Conservation (phyloP, 2,113 vertebrate genomes). For the Micronycteris hirsuta region DNA sequence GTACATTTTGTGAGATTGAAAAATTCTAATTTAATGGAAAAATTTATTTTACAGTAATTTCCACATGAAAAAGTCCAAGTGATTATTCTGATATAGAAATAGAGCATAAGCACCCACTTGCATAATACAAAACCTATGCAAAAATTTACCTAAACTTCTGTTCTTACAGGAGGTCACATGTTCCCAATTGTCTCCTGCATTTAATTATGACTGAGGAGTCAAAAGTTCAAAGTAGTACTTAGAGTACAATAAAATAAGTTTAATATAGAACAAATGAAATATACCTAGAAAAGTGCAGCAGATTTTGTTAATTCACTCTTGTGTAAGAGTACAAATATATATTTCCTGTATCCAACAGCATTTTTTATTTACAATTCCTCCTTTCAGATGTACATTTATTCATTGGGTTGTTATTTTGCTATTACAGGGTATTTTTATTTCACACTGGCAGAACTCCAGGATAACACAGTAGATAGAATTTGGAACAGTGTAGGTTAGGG, state of each 20-base stretch:
- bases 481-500: constrained; percentile 2
- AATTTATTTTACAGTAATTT: background rate
- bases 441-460: constrained; percentile 8
- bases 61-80: background rate
- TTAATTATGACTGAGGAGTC: background rate
- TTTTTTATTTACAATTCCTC: constrained; percentile 34
- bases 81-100: background rate
- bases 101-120: background rate
- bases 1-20: constrained; percentile 3
- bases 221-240: background rate
- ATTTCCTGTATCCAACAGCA: background rate
- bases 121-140: background rate
- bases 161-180: background rate
- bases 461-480: constrained; percentile 14
- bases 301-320: constrained; percentile 12
- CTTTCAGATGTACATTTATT: background rate
- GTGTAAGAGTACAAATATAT: background rate
- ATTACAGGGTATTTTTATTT: constrained; percentile 8
- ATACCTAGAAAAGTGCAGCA: background rate
- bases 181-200: background rate
- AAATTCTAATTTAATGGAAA: background rate
- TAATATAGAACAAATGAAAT: background rate
- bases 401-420: constrained; percentile 7
- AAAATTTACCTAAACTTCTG: background rate
- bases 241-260: background rate